Base-by-base conservation (phyloP, 2,888 invertebrate genomes). In the Eupithecia subfuscata region DNA sequence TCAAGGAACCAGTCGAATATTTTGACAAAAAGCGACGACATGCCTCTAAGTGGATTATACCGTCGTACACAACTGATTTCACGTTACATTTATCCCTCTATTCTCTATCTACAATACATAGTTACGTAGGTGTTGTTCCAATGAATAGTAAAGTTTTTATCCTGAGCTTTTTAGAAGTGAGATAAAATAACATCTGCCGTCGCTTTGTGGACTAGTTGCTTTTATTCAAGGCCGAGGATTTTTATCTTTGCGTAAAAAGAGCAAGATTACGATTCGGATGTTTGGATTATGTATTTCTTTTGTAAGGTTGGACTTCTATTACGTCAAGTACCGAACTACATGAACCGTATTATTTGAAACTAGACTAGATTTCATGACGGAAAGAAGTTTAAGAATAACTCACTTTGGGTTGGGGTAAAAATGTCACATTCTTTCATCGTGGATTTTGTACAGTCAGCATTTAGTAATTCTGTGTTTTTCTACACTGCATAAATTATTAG, bases 11-110 rank as follows among this genome's bases (percentile, higher is more conserved):
- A 85, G 88, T 65, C 78, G 65, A 76, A 85, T 91, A 90, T 91
- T 91, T 89, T 90, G 89, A 91, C 90, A 92, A 92, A 91, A 91
- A 89, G 87, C 89, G 82, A 84, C 89, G 89, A 92, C 93, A 93
- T 92, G 89, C 93, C 91, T 88, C 88, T 95, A 95, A 95, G 95
- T 95, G 93, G 95, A 95, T 95, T 94, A 95, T 87, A 82, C 86
- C 87, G 89, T 89, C 84, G 81, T 83, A 86, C 82, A 85, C 82
- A 87, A 88, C 86, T 92, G 91, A 93, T 94, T 94, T 93, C 90
- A 94, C 93, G 91, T 91, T 91, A 88, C 92, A 94, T 95, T 94
- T 89, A 91, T 89, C 88, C 89, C 80, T 78, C 77, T 82, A 87
- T 93, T 92, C 92, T 92, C 88, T 76, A 73, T n/a, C 56, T 60